Percentiles rank a stretch among this genome's conserved stretches.
Conservation (phyloP, 2,797 vertebrate genomes). For the Periparus ater region DNA sequence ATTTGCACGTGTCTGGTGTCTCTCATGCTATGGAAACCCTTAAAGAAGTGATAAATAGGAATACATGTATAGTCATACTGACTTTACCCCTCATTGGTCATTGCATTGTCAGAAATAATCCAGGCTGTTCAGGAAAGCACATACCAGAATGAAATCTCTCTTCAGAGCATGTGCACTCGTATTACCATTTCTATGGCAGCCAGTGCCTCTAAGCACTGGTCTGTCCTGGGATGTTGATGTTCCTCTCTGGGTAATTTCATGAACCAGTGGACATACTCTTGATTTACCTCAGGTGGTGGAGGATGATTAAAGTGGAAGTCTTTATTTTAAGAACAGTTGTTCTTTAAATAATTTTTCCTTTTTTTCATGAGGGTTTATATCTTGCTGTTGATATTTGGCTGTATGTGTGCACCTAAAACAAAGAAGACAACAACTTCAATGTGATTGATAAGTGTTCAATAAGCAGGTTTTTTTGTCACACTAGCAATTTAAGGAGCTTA, state of each 20-base stretch:
- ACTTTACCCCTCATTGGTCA: background rate
- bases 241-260: background rate
- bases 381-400: background rate
- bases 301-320: background rate
- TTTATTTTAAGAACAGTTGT: background rate
- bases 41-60: background rate
- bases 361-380: background rate
- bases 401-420: background rate
- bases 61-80: background rate
- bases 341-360: background rate
- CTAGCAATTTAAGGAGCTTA: background rate
- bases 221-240: accelerated
- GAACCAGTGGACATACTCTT: background rate
- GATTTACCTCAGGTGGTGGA: background rate
- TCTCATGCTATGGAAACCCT: background rate
- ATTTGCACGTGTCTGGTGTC: background rate
- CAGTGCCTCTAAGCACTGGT: background rate
- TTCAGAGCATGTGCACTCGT: background rate
- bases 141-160: background rate
- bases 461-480: background rate
- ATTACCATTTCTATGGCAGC: background rate
- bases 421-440: background rate
- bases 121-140: background rate
- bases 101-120: background rate
- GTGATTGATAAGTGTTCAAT: background rate